Evolutionary conservation across 2,888 invertebrate genomes (phyloP).

Genomic region (Hoplodrina blanda): DNA sequence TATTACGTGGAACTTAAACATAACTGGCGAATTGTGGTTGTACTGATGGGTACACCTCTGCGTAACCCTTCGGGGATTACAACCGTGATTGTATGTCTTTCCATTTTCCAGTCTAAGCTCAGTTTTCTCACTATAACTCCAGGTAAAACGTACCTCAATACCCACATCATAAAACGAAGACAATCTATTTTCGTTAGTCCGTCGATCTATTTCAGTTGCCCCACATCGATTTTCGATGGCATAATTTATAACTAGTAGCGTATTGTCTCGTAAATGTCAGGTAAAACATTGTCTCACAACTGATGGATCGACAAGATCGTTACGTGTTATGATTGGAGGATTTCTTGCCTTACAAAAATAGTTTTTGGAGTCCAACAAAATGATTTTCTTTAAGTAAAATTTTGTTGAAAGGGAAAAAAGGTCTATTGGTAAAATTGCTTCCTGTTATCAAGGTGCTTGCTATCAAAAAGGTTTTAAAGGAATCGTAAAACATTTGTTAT

Average conservation of each 20-base stretch:
- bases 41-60: no score
- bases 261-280: constrained; percentile 49
- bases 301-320: constrained; percentile 18
- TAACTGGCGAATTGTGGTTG: no score
- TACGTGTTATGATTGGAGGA: constrained; percentile 14
- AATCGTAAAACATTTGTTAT: constrained; percentile 13
- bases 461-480: constrained; percentile 4
- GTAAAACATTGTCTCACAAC: constrained; percentile 41
- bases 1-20: no score
- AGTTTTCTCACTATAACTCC: not conserved
- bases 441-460: not conserved
- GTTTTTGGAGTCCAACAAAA: not conserved
- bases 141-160: constrained; percentile 7
- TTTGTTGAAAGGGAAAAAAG: not conserved
- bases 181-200: constrained; percentile 57
- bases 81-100: no score
- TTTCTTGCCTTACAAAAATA: not conserved
- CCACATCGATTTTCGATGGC: constrained; percentile 58
- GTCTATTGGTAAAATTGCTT: not conserved
- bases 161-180: constrained; percentile 37
- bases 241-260: constrained; percentile 51
- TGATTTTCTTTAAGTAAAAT: not conserved
- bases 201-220: constrained; percentile 57
- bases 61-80: no score
- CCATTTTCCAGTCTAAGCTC: not conserved